These are phyloP conservation scores for Myathropa florea DNA, from an alignment of 2,888 invertebrate species.

Conservation along the genomic window DNA sequence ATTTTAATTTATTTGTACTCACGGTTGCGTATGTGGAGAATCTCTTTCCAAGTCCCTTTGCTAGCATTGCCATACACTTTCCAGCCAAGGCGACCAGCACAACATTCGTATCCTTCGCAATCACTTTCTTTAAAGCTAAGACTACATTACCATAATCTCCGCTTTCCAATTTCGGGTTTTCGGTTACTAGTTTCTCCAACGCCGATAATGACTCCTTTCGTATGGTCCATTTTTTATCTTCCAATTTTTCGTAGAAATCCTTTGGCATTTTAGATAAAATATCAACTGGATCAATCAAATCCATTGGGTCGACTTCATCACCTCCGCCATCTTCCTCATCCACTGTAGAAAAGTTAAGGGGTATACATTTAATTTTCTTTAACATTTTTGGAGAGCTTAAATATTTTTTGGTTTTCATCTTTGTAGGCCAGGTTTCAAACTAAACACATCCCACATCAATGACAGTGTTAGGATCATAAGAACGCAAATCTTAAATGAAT, in stretches of 20 bases:
- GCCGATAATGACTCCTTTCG: conserved; percentile 94
- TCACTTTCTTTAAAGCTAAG: conserved; percentile 92
- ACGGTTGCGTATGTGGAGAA: conserved; percentile 91
- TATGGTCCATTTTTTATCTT: conserved; percentile 98
- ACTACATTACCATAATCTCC: conserved; percentile 97
- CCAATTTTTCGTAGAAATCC: conserved; percentile 96
- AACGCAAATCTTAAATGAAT: conserved; percentile 26
- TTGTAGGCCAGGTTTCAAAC: conserved; percentile 26
- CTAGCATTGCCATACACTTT: conserved; percentile 91
- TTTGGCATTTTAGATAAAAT: conserved; percentile 95
- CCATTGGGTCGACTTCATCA: conserved; percentile 92
- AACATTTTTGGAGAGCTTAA: conserved; percentile 36
- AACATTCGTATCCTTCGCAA: conserved; percentile 97
- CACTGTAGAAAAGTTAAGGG: conserved; percentile 54
- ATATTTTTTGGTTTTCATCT: conserved; percentile 50
- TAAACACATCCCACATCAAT: conserved; percentile 30
- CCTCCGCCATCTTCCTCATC: conserved; percentile 80
- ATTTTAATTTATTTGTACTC: conserved; percentile 35
- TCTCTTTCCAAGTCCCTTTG: conserved; percentile 91
- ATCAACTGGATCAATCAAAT: conserved; percentile 94
- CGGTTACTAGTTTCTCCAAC: conserved; percentile 87
- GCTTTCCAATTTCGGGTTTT: conserved; percentile 91
- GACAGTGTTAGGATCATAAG: conserved; percentile 34
- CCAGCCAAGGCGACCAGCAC: conserved; percentile 93
- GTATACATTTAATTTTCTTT: conserved; percentile 23